Conservation (phyloP, 2,113 vertebrate species). For the Oceanodroma tethys region DNA sequence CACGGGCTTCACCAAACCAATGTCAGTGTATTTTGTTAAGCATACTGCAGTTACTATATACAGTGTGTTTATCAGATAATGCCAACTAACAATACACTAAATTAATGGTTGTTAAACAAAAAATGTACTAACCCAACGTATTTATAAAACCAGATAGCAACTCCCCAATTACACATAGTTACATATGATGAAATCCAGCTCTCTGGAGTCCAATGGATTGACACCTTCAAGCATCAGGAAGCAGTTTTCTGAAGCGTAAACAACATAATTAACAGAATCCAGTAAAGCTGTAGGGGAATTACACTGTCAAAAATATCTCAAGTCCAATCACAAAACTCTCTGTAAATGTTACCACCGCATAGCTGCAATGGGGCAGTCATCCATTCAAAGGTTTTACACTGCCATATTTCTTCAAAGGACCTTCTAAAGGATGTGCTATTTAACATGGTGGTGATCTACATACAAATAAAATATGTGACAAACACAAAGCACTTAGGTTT, state of each 20-base stretch:
- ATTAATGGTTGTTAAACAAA: neutral
- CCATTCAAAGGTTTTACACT: neutral
- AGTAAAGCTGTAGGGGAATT: neutral
- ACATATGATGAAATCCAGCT: neutral
- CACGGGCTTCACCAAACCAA: neutral
- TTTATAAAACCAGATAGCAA: neutral
- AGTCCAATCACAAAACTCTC: neutral
- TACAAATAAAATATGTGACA: neutral
- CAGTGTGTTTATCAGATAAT: neutral
- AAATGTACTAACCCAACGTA: neutral
- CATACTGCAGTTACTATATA: neutral
- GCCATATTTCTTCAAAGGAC: neutral
- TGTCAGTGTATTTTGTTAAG: constrained; percentile 6
- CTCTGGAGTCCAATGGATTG: neutral
- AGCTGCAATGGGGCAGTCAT: neutral
- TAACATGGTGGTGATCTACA: neutral
- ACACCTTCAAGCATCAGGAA: neutral
- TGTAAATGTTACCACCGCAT: neutral
- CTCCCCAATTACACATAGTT: neutral
- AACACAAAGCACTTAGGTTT: constrained; percentile 50
- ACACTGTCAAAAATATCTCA: neutral
- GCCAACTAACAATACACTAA: neutral
- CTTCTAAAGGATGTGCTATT: neutral
- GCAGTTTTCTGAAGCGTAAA: neutral
- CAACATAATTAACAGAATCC: neutral